phyloP scores from a whole-genome alignment of 2,797 vertebrate genomes.

The Esox masquinongy region DNA sequence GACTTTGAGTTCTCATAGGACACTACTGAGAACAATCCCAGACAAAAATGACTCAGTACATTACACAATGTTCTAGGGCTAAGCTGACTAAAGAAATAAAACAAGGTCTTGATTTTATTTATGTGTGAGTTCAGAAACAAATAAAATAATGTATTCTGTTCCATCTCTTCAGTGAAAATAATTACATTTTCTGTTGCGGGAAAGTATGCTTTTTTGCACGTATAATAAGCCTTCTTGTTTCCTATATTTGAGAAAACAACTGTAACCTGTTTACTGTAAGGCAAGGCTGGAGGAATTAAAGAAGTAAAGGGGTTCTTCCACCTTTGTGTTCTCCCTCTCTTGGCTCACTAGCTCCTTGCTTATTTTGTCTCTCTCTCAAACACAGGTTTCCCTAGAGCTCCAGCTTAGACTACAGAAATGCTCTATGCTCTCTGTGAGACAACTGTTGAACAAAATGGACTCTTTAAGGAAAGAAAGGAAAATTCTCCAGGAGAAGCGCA shows the following conservation, averaged over 20 bases:
- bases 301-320: conserved; percentile 30
- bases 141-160: conserved; percentile 24
- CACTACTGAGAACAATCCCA: conserved; percentile 9
- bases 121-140: conserved; percentile 33
- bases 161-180: conserved; percentile 30
- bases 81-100: conserved; percentile 33
- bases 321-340: conserved; percentile 1
- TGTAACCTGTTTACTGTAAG: conserved; percentile 33
- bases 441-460: conserved; percentile 69
- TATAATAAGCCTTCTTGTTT: conserved; percentile 20
- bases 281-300: conserved; percentile 31
- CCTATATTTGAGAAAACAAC: conserved; percentile 41
- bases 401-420: conserved; percentile 58
- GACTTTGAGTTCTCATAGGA: background rate
- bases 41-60: conserved; percentile 10
- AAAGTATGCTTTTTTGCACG: conserved; percentile 15
- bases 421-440: conserved; percentile 50
- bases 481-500: conserved; percentile 37
- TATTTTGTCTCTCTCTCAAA: conserved; percentile 26
- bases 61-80: conserved; percentile 27
- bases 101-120: conserved; percentile 35
- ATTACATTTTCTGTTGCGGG: conserved; percentile 19
- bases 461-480: conserved; percentile 47
- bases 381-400: conserved; percentile 64
- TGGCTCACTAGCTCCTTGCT: background rate